Base-by-base conservation (phyloP, 2,888 invertebrate species). In the Euproctis similis region DNA sequence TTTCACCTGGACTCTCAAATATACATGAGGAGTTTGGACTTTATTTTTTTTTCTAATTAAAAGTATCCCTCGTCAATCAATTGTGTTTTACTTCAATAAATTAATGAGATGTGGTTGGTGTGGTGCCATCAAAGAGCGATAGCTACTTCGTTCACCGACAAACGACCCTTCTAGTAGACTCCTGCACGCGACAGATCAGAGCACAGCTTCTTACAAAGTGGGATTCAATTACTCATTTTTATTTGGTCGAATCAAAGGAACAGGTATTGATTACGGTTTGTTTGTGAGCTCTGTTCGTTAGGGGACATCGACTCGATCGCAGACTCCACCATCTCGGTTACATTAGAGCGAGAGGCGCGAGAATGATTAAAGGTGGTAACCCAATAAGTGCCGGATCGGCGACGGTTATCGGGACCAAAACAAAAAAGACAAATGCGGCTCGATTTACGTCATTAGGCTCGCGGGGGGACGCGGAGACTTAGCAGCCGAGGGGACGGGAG, bases 311-410 rank as follows among this genome's bases (percentile, higher is more conserved):
- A n/a, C n/a, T n/a, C n/a, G n/a, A n/a, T n/a, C n/a, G n/a, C n/a
- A n/a, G n/a, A n/a, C n/a, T n/a, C n/a, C n/a, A n/a, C n/a, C 54
- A 48, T 39, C 59, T 62, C 56, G 52, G 46, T 54, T 41, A 43
- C 51, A n/a, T n/a, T n/a, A n/a, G n/a, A 35, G 38, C 48, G 51
- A 61, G 60, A 53, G 63, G 35, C 50, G 55, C 62, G 64, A 57
- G 67, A 59, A 63, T 76, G 74, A 80, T 80, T 77, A 80, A 75
- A 78, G 74, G 59, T 59, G 67, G 78, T 75, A 80, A 78, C 73
- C 61, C 71, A 70, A 75, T 76, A 72, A 75, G 68, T 59, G 57
- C 67, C 59, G 62, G 67, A 62, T 64, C 61, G 4, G 65, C 53
- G 59, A 50, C 51, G 57, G 51, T 58, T 46, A 59, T 61, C 59